phyloP scores from a whole-genome alignment of 1,140 invertebrate genomes.

The Drosophila yakuba region DNA sequence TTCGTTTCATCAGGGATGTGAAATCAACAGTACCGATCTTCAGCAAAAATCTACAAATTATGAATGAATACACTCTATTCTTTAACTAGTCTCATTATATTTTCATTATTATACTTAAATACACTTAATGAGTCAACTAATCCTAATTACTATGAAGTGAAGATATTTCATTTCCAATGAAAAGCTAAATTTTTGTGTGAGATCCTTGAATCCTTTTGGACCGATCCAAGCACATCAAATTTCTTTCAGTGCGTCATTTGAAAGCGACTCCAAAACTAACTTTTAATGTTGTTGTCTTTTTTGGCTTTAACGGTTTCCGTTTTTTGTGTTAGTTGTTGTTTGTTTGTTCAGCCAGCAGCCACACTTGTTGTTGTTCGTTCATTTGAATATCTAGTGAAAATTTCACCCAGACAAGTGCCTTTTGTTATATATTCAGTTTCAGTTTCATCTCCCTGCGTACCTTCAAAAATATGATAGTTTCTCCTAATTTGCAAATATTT shows the following conservation, averaged over 20 bases:
- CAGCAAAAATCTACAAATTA: too few species aligned
- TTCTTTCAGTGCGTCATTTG: slow-evolving; percentile 60
- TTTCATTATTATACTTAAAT: too few species aligned
- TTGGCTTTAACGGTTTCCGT: slow-evolving; percentile 80
- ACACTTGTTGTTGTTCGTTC: slow-evolving; percentile 56
- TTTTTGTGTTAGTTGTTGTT: slow-evolving; percentile 72
- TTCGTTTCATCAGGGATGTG: too few species aligned
- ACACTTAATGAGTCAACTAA: too few species aligned
- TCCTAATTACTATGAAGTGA: too few species aligned
- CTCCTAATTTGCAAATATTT: slow-evolving; percentile 81
- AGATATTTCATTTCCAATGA: too few species aligned
- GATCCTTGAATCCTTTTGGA: too few species aligned
- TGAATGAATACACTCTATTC: too few species aligned
- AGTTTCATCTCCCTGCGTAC: slow-evolving; percentile 39
- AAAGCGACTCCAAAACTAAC: slow-evolving; percentile 71
- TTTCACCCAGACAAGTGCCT: slow-evolving; percentile 82
- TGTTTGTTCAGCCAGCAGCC: slow-evolving; percentile 57
- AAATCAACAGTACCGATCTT: too few species aligned
- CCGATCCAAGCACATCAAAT: background rate
- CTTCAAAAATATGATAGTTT: slow-evolving; percentile 64
- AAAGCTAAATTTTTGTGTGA: too few species aligned
- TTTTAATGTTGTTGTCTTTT: slow-evolving; percentile 59
- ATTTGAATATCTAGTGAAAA: slow-evolving; percentile 82
- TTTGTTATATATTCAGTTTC: slow-evolving; percentile 67
- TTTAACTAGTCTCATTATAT: too few species aligned